A percentile compares a stretch with the other conserved stretches of the same genome.
Conservation (phyloP, 2,888 invertebrate genomes). For the Gnatocerus cornutus region DNA sequence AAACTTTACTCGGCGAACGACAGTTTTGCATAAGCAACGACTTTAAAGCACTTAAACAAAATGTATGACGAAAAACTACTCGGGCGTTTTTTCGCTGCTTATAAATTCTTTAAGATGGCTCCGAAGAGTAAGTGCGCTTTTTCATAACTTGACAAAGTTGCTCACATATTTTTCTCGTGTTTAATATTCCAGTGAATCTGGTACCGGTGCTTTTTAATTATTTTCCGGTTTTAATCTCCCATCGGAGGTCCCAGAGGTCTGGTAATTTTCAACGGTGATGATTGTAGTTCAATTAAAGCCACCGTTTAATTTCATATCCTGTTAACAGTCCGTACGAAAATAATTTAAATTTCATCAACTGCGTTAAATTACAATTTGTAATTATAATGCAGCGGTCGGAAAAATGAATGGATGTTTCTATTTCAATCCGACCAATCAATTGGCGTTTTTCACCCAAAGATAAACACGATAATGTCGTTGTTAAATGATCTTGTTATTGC, state of each 20-base stretch:
- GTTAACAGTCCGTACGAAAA: slow-evolving; percentile 28
- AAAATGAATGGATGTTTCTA: slow-evolving; percentile 7
- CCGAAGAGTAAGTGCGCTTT: slow-evolving; percentile 25
- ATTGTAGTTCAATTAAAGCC: slow-evolving; percentile 39
- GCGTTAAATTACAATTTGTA: slow-evolving; percentile 23
- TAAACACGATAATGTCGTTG: not conserved
- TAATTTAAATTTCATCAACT: slow-evolving; percentile 31
- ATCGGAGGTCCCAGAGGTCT: not conserved
- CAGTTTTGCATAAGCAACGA: slow-evolving; percentile 63
- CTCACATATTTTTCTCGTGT: slow-evolving; percentile 11
- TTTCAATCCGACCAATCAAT: not conserved
- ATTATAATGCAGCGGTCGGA: slow-evolving; percentile 3
- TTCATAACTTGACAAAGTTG: slow-evolving; percentile 32
- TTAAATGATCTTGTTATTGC: slow-evolving; percentile 6
- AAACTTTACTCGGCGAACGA: slow-evolving; percentile 59
- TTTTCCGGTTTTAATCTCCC: slow-evolving; percentile 18
- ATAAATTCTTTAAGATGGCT: slow-evolving; percentile 43
- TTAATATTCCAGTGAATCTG: slow-evolving; percentile 23
- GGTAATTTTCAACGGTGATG: slow-evolving; percentile 24
- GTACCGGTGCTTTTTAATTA: slow-evolving; percentile 16
- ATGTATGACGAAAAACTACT: slow-evolving; percentile 55
- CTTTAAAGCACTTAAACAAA: slow-evolving; percentile 58
- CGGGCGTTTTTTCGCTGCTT: slow-evolving; percentile 36
- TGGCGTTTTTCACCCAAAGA: not conserved
- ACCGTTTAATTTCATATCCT: slow-evolving; percentile 29